A percentile compares a stretch with the other conserved stretches of the same genome.
Evolutionary conservation across 2,113 vertebrate genomes (phyloP).

Genomic region (Tinamus guttatus): DNA sequence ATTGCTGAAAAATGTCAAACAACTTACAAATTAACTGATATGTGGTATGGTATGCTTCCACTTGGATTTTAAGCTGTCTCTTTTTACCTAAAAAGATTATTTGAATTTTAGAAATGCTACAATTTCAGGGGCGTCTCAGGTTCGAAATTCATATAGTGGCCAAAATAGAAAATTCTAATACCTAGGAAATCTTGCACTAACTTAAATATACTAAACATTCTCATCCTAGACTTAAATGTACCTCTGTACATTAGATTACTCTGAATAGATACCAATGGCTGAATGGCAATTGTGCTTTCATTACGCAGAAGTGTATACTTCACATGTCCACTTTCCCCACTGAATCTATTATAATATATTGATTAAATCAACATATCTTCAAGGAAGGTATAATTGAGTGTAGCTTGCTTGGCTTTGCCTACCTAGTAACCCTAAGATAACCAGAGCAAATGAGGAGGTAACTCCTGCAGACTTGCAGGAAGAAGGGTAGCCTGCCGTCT

Average conservation of each 20-base stretch:
- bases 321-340: neutral
- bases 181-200: neutral
- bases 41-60: neutral
- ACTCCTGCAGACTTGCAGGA: neutral
- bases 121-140: neutral
- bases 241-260: neutral
- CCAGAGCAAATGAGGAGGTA: neutral
- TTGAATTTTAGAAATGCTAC: neutral
- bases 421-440: neutral
- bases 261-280: neutral
- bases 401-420: neutral
- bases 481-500: neutral
- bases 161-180: neutral
- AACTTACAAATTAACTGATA: neutral
- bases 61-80: neutral
- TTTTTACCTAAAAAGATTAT: neutral
- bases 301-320: neutral
- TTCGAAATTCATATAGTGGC: neutral
- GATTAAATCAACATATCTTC: neutral
- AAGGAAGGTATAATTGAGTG: neutral
- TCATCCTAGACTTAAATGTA: neutral
- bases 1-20: neutral
- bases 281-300: neutral
- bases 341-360: neutral
- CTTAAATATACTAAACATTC: neutral